Conservation (phyloP, 2,113 vertebrate genomes). For the Cephalopterus ornatus region DNA sequence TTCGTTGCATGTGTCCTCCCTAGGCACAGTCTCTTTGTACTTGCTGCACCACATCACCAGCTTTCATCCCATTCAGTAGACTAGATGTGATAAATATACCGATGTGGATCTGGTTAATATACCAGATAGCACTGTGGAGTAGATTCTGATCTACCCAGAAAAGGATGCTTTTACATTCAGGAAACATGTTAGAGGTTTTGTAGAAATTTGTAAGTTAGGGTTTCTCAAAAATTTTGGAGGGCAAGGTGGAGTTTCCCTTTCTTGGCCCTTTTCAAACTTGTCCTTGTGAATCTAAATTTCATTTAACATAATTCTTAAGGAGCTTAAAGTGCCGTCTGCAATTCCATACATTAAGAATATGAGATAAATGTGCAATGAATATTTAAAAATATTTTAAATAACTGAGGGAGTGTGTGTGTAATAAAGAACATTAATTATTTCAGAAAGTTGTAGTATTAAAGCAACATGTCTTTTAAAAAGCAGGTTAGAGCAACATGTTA, state of each 20-base stretch:
- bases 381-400: neutral
- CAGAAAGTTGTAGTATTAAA: neutral
- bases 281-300: neutral
- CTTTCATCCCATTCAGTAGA: neutral
- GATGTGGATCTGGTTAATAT: neutral
- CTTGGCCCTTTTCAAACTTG: neutral
- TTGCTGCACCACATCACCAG: neutral
- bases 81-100: neutral
- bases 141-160: neutral
- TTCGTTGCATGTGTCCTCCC: neutral
- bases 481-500: neutral
- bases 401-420: fast-evolving
- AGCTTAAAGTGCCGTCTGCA: neutral
- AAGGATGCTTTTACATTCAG: neutral
- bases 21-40: neutral
- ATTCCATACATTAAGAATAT: neutral
- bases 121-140: neutral
- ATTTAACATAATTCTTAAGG: neutral
- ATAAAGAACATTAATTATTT: neutral
- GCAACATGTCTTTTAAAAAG: neutral
- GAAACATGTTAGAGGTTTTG: neutral
- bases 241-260: neutral
- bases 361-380: neutral
- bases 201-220: neutral
- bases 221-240: neutral